Conservation (phyloP, 2,113 vertebrate species). For the Pelmatolapia mariae region DNA sequence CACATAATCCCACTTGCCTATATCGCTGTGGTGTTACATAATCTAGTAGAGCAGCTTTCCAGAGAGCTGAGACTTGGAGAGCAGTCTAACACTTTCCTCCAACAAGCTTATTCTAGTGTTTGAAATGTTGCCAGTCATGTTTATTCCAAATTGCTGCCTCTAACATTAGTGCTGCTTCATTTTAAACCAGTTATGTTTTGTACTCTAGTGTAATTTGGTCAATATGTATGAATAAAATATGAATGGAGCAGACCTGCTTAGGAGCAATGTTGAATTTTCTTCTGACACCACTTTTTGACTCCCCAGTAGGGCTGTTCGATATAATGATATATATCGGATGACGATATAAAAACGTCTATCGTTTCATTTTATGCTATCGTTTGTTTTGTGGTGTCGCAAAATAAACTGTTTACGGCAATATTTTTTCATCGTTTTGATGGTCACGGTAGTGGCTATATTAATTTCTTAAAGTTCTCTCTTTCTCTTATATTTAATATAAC, state of each 20-base stretch:
- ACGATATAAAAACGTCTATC: fast-evolving
- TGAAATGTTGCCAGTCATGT: not conserved
- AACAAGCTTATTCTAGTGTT: not conserved
- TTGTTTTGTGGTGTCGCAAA: too few species aligned
- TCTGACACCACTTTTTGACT: not conserved
- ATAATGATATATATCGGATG: fast-evolving
- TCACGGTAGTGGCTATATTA: too few species aligned
- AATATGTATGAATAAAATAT: not conserved
- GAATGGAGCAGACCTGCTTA: not conserved
- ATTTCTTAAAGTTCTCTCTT: too few species aligned
- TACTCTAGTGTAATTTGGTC: not conserved
- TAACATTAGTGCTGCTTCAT: not conserved
- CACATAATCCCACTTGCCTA: conserved; percentile 21
- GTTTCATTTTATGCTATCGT: too few species aligned
- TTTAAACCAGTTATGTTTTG: not conserved
- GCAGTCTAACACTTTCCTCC: not conserved
- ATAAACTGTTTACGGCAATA: too few species aligned
- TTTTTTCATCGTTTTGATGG: too few species aligned
- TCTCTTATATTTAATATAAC: too few species aligned
- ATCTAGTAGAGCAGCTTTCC: conserved; percentile 15
- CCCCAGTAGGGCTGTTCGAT: not conserved
- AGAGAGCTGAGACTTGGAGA: not conserved
- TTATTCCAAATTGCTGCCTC: not conserved
- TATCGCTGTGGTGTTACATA: conserved; percentile 39
- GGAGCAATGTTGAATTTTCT: not conserved